phyloP scores from a whole-genome alignment of 2,888 invertebrate species.

The Lutraria lutraria region DNA sequence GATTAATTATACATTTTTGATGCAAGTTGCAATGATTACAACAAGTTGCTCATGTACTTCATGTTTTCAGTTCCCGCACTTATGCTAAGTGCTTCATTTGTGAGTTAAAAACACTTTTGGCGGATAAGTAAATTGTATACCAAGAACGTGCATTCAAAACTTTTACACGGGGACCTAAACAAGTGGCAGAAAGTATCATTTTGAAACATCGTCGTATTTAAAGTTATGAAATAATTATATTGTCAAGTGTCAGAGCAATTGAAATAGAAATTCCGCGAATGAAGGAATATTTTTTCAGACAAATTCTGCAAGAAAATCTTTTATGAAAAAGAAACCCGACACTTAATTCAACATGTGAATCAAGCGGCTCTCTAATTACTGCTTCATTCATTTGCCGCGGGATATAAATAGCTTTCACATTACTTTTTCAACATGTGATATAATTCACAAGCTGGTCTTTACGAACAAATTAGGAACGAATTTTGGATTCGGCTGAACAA shows the following conservation, averaged over 20 bases:
- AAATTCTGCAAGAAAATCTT: constrained; percentile 18
- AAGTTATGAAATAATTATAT: constrained; percentile 17
- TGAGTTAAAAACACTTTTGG: not conserved
- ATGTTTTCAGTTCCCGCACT: not conserved
- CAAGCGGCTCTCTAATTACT: constrained; percentile 27
- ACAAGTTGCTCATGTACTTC: not conserved
- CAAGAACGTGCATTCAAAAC: constrained; percentile 9
- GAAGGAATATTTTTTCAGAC: not conserved
- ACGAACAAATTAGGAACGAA: constrained; percentile 41
- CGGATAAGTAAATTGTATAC: constrained; percentile 1
- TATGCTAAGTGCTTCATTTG: not conserved
- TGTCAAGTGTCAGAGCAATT: constrained; percentile 9
- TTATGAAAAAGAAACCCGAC: not conserved
- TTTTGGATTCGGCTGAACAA: constrained; percentile 6
- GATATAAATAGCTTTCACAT: constrained; percentile 39
- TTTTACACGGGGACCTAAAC: constrained; percentile 14
- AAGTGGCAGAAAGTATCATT: constrained; percentile 11
- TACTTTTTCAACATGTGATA: constrained; percentile 28
- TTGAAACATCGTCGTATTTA: constrained; percentile 4
- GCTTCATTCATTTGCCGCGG: constrained; percentile 25
- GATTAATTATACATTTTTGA: too few species aligned
- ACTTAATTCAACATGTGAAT: constrained; percentile 18
- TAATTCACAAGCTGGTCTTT: constrained; percentile 27
- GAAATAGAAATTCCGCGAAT: constrained; percentile 9
- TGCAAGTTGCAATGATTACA: not conserved